Percentiles rank a stretch among this genome's conserved stretches.
Conservation (phyloP, 2,888 invertebrate genomes). For the Xiphydria camelus region DNA sequence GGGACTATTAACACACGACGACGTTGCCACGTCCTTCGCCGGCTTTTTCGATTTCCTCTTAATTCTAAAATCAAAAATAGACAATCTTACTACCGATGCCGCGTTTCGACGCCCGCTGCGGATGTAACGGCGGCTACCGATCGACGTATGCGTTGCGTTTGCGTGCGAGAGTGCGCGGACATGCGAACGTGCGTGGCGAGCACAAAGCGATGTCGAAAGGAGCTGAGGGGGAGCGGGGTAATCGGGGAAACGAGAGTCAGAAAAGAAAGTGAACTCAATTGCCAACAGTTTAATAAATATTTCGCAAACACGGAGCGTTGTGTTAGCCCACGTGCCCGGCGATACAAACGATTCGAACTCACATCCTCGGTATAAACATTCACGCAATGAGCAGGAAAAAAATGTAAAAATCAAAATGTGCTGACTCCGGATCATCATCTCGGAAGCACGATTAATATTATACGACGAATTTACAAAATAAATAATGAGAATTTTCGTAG, state of each 20-base stretch:
- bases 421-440: constrained; percentile 21
- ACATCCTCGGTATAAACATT: too few species aligned
- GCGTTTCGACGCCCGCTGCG: background rate
- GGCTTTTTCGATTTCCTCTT: constrained; percentile 48
- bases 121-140: too few species aligned
- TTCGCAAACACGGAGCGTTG: background rate
- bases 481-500: constrained; percentile 6
- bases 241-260: background rate
- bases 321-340: too few species aligned
- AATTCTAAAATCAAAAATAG: constrained; percentile 39
- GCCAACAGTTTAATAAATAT: constrained; percentile 1
- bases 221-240: background rate
- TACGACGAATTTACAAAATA: constrained; percentile 3
- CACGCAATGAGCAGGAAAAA: too few species aligned
- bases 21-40: background rate
- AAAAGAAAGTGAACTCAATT: background rate
- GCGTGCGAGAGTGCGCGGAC: background rate
- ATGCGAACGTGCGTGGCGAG: background rate
- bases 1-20: background rate
- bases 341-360: too few species aligned
- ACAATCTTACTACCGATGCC: constrained; percentile 11
- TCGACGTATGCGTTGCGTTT: too few species aligned
- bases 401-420: constrained; percentile 15
- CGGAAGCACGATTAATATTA: constrained; percentile 21
- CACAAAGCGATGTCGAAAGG: background rate